A percentile compares a stretch with the other conserved stretches of the same genome.
Evolutionary conservation across 64 coral and sea anemone species (phyloP).

Genomic region (Montipora sp.): DNA sequence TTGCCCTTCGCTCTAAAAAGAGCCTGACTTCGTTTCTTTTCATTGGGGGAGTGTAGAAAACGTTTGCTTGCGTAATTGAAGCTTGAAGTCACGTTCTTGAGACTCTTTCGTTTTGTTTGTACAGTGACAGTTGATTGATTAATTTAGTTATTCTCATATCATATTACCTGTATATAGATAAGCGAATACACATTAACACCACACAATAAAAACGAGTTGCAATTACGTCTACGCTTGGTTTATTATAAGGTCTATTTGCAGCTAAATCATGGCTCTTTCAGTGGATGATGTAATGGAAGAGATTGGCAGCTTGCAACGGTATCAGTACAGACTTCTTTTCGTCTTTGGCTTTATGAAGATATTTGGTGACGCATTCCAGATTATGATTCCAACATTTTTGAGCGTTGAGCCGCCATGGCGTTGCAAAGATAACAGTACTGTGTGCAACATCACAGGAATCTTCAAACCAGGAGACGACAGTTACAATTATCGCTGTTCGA

Average conservation of each 20-base stretch:
- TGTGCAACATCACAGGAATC: constrained; percentile 63
- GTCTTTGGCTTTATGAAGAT: constrained; percentile 48
- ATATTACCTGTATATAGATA: too few species aligned
- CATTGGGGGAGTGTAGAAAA: too few species aligned
- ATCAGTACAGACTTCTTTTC: constrained; percentile 48
- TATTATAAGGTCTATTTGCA: background rate
- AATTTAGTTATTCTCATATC: too few species aligned
- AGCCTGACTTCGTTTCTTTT: too few species aligned
- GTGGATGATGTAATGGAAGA: constrained; percentile 65
- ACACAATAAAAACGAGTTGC: too few species aligned
- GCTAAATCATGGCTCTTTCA: constrained; percentile 53
- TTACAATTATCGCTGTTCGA: constrained; percentile 72
- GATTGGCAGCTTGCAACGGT: constrained; percentile 65
- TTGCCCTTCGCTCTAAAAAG: too few species aligned
- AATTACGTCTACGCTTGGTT: too few species aligned
- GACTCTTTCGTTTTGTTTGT: too few species aligned
- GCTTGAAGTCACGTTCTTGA: too few species aligned
- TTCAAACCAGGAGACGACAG: constrained; percentile 56
- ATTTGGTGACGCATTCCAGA: constrained; percentile 60
- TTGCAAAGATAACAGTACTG: constrained; percentile 64
- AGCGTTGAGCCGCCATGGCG: constrained; percentile 74
- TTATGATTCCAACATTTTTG: constrained; percentile 59
- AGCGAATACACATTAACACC: too few species aligned
- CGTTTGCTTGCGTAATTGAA: too few species aligned
- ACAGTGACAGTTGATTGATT: too few species aligned